Conservation (phyloP, 2,113 vertebrate species). For the Ptychochromis oligacanthus region DNA sequence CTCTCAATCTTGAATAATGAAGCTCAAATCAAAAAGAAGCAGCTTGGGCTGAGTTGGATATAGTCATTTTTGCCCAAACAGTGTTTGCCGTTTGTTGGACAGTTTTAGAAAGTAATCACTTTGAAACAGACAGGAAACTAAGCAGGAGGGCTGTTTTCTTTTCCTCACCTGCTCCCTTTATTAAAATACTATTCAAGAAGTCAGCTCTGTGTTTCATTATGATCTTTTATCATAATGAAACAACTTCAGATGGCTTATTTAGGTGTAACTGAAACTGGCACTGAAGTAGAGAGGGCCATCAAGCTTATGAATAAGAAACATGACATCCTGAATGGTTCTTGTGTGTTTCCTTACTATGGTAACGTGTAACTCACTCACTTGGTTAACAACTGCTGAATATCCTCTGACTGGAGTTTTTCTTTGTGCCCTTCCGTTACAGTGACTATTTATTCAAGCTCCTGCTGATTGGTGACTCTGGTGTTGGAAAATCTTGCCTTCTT, state of each 20-base stretch:
- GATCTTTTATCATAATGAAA: background rate
- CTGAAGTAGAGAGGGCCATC: background rate
- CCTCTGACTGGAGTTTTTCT: background rate
- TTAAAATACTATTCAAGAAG: too few relatives aligned
- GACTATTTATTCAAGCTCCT: conserved; percentile 99
- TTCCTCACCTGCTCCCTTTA: background rate
- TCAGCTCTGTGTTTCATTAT: too few relatives aligned
- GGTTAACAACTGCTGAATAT: background rate
- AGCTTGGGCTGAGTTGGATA: too few relatives aligned
- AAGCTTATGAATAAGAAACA: background rate
- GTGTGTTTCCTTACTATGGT: background rate
- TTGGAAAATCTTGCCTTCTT: conserved; percentile 99
- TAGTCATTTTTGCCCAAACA: too few relatives aligned
- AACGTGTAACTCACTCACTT: conserved; percentile 54
- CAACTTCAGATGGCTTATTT: background rate
- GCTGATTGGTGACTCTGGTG: conserved; percentile 98
- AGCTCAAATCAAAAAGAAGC: background rate
- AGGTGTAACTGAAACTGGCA: background rate
- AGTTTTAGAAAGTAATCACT: background rate
- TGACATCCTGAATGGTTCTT: background rate
- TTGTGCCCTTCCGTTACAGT: conserved; percentile 81
- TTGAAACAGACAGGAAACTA: too few relatives aligned
- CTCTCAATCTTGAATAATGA: background rate
- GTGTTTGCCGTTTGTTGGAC: background rate
- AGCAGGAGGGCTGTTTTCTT: background rate